These are phyloP conservation scores for Morelia viridis DNA, from an alignment of 2,797 vertebrate genomes.

Conservation along the genomic window DNA sequence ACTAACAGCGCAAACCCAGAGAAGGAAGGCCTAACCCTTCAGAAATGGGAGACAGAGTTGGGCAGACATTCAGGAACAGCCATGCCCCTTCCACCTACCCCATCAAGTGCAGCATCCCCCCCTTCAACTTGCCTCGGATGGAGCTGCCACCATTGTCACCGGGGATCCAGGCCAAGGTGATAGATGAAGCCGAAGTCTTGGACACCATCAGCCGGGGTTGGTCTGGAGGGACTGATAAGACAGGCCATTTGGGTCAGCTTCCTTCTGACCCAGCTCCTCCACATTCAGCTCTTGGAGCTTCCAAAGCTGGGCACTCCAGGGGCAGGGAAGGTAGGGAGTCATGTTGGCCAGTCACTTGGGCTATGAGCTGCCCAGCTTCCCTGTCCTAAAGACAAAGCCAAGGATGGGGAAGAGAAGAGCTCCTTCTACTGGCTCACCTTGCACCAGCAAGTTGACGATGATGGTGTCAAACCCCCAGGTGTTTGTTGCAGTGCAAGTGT, in stretches of 20 bases:
- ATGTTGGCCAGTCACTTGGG: not conserved
- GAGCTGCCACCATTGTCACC: slow-evolving; percentile 98
- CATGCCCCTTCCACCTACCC: not conserved
- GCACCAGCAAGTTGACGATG: slow-evolving; percentile 95
- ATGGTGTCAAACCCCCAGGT: slow-evolving; percentile 97
- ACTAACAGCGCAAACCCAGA: not conserved
- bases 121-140: slow-evolving; percentile 84
- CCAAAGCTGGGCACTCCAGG: not conserved
- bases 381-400: no score
- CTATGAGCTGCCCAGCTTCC: not conserved
- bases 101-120: rapidly evolving
- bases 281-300: not conserved
- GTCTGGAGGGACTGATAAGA: slow-evolving; percentile 87
- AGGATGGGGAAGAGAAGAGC: not conserved
- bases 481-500: slow-evolving; percentile 98
- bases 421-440: slow-evolving; percentile 79
- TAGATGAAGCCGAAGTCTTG: slow-evolving; percentile 95
- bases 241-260: not conserved
- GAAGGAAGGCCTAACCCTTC: not conserved
- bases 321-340: not conserved
- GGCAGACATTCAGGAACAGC: no score
- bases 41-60: not conserved
- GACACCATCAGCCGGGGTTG: slow-evolving; percentile 96
- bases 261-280: no score
- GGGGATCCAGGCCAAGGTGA: slow-evolving; percentile 96